Evolutionary conservation across 2,113 vertebrate genomes (phyloP), one percentile per base, ranked within the genome.

Genomic region (Scomber colias): DNA sequence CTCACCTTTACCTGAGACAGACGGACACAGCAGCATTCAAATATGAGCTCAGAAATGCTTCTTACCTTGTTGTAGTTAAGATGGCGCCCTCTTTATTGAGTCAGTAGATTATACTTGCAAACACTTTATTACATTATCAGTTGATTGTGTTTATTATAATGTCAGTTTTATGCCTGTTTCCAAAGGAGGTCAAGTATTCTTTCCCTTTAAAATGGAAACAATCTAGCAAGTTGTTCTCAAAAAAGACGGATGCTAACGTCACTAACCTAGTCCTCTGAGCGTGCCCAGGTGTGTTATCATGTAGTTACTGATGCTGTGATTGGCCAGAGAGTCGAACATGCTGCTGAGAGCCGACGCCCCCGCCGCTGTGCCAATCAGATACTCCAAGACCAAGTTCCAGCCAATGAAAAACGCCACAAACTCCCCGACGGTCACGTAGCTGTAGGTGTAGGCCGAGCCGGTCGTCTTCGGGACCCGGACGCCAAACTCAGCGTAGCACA

Each of bases 351-450:
- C 98, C 0, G 97, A 98, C 62, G 98, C 98, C 0, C 98, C 98
- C 0, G 98, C 98, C 0, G 98, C 98, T 0, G 98, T 99, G 78
- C 98, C 98, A 0, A 99, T 99, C 94, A 99, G 95, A 82, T 99
- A 99, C 93, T 99, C 98, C 93, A 99, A 93, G 79, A 99, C 97
- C 88, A 99, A 92, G 86, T 99, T 99, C 98, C 98, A 99, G 78
- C 98, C 98, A 0, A 99, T 99, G 93, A 99, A 98, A 76, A 99
- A 99, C 0, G 98, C 98, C 91, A 98, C 98, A 0, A 97, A 98
- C 91, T 99, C 98, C 2, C 98, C 98, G 0, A 99, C 97, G 0
- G 98, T 99, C 86, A 99, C 98, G 0, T 99, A 99, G 89, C 98
- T 99, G 95, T 99, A 99, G 71, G 98, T 99, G 92, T 99, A 99